Percentiles rank a stretch among this genome's conserved stretches.
Evolutionary conservation across 1,140 invertebrate genomes (phyloP).

Genomic region (Hylyphantes graminicola): DNA sequence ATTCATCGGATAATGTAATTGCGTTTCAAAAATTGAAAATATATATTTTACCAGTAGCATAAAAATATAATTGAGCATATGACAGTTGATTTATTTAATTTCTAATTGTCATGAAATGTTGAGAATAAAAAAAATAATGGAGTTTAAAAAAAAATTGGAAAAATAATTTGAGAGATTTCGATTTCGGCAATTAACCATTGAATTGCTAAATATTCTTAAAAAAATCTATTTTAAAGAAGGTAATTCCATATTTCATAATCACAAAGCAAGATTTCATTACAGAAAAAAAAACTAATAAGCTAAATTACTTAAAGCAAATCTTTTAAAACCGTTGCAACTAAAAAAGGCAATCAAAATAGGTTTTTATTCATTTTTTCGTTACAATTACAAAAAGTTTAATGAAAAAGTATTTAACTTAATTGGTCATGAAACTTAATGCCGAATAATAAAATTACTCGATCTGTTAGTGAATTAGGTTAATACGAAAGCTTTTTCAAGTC

Average conservation of each 20-base stretch:
- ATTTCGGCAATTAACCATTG: no score
- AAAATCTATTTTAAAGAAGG: no score
- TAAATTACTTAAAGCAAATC: neutral
- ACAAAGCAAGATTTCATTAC: no score
- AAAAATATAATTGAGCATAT: neutral
- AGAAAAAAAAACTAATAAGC: no score
- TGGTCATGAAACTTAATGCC: slow-evolving; percentile 24
- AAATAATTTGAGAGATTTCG: no score
- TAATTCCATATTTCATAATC: no score
- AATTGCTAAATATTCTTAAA: no score
- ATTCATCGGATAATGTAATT: neutral
- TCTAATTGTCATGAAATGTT: neutral
- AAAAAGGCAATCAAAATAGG: neutral
- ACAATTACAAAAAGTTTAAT: neutral
- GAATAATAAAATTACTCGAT: slow-evolving; percentile 39
- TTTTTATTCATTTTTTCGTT: neutral
- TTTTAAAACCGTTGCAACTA: neutral
- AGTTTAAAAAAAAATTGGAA: no score
- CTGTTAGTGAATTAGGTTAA: slow-evolving; percentile 32
- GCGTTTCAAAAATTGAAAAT: neutral
- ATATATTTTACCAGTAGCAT: neutral
- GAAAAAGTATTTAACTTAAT: slow-evolving; percentile 40
- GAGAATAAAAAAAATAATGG: no score
- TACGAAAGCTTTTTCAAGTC: slow-evolving; percentile 1
- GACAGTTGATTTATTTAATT: neutral